Percentiles rank a stretch among this genome's conserved stretches.
These are phyloP conservation scores for Notodonta dromedarius DNA, from an alignment of 2,888 invertebrate species.

Conservation along the genomic window DNA sequence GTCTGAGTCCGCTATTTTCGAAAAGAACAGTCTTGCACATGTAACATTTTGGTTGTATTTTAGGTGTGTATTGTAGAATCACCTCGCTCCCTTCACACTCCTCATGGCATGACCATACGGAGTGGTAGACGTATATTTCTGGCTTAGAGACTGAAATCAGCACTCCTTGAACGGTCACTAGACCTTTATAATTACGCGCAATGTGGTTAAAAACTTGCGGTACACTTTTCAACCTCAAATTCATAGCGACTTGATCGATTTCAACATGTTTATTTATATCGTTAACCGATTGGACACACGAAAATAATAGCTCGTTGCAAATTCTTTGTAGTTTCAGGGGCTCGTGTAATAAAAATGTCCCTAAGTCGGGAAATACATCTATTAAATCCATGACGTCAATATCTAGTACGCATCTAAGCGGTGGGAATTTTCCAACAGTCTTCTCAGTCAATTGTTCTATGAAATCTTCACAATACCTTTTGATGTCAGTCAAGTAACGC, in stretches of 20 bases:
- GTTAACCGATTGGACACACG: slow-evolving; percentile 56
- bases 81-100: slow-evolving; percentile 74
- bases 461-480: slow-evolving; percentile 54
- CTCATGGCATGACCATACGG: slow-evolving; percentile 78
- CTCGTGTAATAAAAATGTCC: slow-evolving; percentile 59
- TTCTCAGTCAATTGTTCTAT: slow-evolving; percentile 53
- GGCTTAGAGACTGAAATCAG: slow-evolving; percentile 63
- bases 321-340: slow-evolving; percentile 60
- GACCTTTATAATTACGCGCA: slow-evolving; percentile 47
- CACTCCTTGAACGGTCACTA: slow-evolving; percentile 58
- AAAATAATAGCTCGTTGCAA: slow-evolving; percentile 64
- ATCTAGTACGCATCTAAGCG: slow-evolving; percentile 60
- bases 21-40: slow-evolving; percentile 64
- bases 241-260: slow-evolving; percentile 59
- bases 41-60: slow-evolving; percentile 66
- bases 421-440: slow-evolving; percentile 60
- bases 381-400: slow-evolving; percentile 69
- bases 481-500: slow-evolving; percentile 58
- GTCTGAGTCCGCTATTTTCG: slow-evolving; percentile 70
- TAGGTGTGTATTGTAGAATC: slow-evolving; percentile 67
- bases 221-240: slow-evolving; percentile 58
- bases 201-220: slow-evolving; percentile 48
- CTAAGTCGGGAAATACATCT: slow-evolving; percentile 57
- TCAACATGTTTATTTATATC: slow-evolving; percentile 43
- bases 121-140: slow-evolving; percentile 64